Base-by-base conservation (phyloP, 1,140 invertebrate genomes). In the Drosophila lowei region DNA sequence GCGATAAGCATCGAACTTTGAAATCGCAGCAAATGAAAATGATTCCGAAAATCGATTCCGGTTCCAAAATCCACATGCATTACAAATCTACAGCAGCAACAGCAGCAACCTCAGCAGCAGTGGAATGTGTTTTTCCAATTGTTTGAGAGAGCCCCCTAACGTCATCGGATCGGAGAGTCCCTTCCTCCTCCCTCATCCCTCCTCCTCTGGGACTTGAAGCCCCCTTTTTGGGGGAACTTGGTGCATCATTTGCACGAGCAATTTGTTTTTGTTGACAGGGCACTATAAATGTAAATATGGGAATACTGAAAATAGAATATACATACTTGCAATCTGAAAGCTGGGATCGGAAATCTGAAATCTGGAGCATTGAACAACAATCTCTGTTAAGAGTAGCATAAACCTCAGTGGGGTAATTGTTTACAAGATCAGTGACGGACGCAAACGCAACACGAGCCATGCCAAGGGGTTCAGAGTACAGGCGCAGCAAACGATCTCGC, bases 1-100 rank as follows among this genome's bases (percentile, higher is more conserved):
- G 34, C 34, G 50, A 72, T 72, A 72, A 72, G 70, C 57, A 55
- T 18, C 68, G 70, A 72, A 72, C 70, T 72, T 72, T 72, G 70
- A 38, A 11, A 13, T 38, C 21, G 6, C 30, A 13, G 30, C 11
- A 13, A 18, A 21, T 30, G 30, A 30, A 30, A 30, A 3, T 9
- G 30, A 73, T 53, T 57, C 41, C 25, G 25, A 48, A 62, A 73
- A 73, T 73, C 9, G 48, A 73, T 73, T 64, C 59, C 70, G 70
- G 52, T 73, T 73, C 70, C 50, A 73, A 64, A 73, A 71, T 71
- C 54, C 67, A 71, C 46, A 38, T 70, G 67, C 46, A 58, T 42
- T 9, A 44, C 25, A 49, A 42, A 55, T 55, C 63, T 23, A 61
- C 60, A 25, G 18, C 16, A 21, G 6, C 28, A 13, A 2, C 9